These are phyloP conservation scores for Campaea margaritaria DNA, from an alignment of 2,888 invertebrate genomes.

Conservation along the genomic window DNA sequence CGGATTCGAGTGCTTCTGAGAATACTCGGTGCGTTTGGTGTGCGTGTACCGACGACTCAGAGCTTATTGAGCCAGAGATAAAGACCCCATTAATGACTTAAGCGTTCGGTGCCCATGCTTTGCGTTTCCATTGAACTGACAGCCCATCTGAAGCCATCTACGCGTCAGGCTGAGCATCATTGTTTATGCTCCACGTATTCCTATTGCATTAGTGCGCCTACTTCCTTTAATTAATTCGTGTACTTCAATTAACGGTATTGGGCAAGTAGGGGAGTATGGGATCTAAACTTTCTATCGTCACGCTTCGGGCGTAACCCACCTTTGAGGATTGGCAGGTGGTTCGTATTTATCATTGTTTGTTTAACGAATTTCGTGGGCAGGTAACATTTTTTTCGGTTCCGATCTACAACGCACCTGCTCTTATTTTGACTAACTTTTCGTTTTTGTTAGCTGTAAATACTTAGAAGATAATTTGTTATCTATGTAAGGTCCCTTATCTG, in stretches of 20 bases:
- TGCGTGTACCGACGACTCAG: slow-evolving; percentile 37
- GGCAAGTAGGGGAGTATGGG: slow-evolving; percentile 53
- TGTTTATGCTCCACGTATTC: slow-evolving; percentile 45
- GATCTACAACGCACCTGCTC: slow-evolving; percentile 14
- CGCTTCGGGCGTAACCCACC: slow-evolving; percentile 56
- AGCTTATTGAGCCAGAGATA: slow-evolving; percentile 41
- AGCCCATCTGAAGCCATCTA: slow-evolving; percentile 41
- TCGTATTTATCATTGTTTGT: slow-evolving; percentile 23
- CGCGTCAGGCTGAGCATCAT: slow-evolving; percentile 43
- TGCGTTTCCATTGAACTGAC: slow-evolving; percentile 43
- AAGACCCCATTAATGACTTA: slow-evolving; percentile 53
- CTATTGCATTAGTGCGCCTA: slow-evolving; percentile 46
- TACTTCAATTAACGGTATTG: slow-evolving; percentile 61
- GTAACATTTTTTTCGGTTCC: slow-evolving; percentile 35
- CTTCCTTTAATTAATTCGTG: slow-evolving; percentile 64
- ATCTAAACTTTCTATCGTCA: slow-evolving; percentile 67
- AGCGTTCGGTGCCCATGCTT: slow-evolving; percentile 35
- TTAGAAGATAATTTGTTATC: neutral
- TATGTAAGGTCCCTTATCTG: too few species aligned
- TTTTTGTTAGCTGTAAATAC: neutral
- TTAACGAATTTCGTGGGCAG: slow-evolving; percentile 36
- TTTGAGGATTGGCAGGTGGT: slow-evolving; percentile 56
- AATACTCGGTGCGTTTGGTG: slow-evolving; percentile 61
- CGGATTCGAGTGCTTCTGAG: slow-evolving; percentile 74
- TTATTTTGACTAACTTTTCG: slow-evolving; percentile 2